These are phyloP conservation scores for Papilio protenor DNA, from an alignment of 2,888 invertebrate species.

Conservation along the genomic window DNA sequence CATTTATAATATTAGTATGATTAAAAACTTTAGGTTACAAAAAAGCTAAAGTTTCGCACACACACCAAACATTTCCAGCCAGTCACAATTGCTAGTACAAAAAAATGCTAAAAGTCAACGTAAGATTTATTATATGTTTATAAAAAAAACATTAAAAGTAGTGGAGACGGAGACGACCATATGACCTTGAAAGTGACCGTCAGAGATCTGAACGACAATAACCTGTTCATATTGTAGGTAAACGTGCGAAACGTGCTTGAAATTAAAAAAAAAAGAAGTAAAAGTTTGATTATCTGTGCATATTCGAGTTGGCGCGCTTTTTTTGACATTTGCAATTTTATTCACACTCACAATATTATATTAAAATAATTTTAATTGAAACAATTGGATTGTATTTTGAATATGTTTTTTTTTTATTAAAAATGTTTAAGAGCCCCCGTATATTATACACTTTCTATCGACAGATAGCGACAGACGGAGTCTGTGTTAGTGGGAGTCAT, in stretches of 20 bases:
- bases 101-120: background rate
- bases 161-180: conserved; percentile 25
- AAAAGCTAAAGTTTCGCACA: background rate
- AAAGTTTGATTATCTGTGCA: conserved; percentile 12
- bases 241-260: conserved; percentile 1
- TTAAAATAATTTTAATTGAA: background rate
- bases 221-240: conserved; percentile 23
- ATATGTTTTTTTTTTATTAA: too few species aligned
- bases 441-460: too few species aligned
- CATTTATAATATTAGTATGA: too few species aligned
- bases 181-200: conserved; percentile 40
- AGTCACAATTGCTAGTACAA: background rate
- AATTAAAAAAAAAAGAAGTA: conserved; percentile 32
- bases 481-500: too few species aligned
- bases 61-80: background rate
- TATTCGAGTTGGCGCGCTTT: background rate
- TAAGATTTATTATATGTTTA: conserved; percentile 6
- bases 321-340: conserved; percentile 4
- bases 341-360: background rate
- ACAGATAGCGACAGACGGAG: too few species aligned
- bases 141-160: conserved; percentile 19
- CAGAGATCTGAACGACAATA: conserved; percentile 23
- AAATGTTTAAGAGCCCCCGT: too few species aligned
- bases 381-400: background rate
- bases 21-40: background rate